Evolutionary conservation across 2,113 vertebrate species (phyloP), one percentile per base, ranked within the genome.

Genomic region (Vulpes ferrilata): DNA sequence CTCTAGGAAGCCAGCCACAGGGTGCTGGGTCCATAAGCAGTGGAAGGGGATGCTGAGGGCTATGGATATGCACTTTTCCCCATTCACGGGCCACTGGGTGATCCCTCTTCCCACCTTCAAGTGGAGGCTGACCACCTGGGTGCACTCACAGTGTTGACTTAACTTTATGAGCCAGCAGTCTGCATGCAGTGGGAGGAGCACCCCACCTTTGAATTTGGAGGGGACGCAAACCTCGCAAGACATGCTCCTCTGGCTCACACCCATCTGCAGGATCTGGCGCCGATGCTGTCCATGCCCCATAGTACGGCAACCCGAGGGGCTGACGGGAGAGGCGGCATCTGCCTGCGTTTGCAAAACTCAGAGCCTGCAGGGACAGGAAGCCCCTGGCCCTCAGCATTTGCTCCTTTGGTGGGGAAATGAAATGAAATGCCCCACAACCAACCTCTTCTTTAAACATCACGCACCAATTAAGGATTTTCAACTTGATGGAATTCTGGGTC

Each of bases 151-250:
- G 16, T 1, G 60, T 11, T 15, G 20, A 11, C 53, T 30, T 25
- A 6, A 4, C 10, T 6, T 11, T 23, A 35, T 9, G 25, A 59
- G 35, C 22, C n/a, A 8, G n/a, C 2, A 13, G 57, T 15, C 30
- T 35, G 30, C 2, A 4, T 10, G 57, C 20, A 0, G 27, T 0
- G 57, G 13, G 48, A 1, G 23, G 82, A 2, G 2, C n/a, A 20
- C 4, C 32, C 6, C 5, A 35, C 20, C 32, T 64, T 4, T 53
- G 43, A 35, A 4, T 64, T 5, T 53, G 57, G 27, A 16, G 23
- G 32, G 11, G 15, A 27, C 7, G 1, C 43, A 4, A 9, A 25
- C 12, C 9, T 4, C 0, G 10, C 10, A 11, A 13, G 11, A 12
- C 11, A 1, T 20, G 55, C 81, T 22, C 32, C 32, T 1, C 12